A percentile compares a stretch with the other conserved stretches of the same genome.
phyloP scores from a whole-genome alignment of 2,888 invertebrate species.

The Scelioninae gen. 1 region DNA sequence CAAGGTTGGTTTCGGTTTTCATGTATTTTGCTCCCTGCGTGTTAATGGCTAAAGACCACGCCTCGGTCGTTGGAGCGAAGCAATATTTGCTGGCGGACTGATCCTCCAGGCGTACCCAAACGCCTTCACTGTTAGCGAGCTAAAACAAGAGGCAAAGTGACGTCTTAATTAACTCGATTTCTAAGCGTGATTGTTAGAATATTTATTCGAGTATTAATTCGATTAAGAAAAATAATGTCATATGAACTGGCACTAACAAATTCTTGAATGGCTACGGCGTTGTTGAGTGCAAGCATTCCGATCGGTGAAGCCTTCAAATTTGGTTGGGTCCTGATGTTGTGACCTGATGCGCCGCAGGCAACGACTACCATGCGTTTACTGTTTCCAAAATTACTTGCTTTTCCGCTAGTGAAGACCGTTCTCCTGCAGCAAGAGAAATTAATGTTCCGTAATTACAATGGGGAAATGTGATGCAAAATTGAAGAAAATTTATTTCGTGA shows the following conservation, averaged over 20 bases:
- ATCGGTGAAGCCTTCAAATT: constrained; percentile 89
- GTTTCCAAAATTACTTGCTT: constrained; percentile 85
- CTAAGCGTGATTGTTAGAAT: background rate
- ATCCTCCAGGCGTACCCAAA: constrained; percentile 88
- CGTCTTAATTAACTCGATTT: constrained; percentile 6
- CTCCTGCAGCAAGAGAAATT: constrained; percentile 79
- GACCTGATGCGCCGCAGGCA: constrained; percentile 91
- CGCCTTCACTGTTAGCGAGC: constrained; percentile 87
- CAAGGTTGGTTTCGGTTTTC: constrained; percentile 85
- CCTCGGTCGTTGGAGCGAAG: constrained; percentile 88
- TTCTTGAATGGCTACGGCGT: constrained; percentile 87
- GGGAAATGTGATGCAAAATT: no score
- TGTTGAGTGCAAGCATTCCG: constrained; percentile 89
- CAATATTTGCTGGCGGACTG: constrained; percentile 88
- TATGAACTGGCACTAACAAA: constrained; percentile 86
- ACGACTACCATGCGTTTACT: constrained; percentile 86
- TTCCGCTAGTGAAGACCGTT: constrained; percentile 65
- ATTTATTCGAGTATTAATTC: background rate
- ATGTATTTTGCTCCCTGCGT: constrained; percentile 88
- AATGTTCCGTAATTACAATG: no score
- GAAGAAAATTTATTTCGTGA: no score
- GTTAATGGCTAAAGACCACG: constrained; percentile 89
- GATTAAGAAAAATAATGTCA: background rate
- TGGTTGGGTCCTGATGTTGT: constrained; percentile 89
- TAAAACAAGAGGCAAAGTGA: constrained; percentile 70